Evolutionary conservation across 2,113 vertebrate genomes (phyloP).

Genomic region (Ochotona princeps): DNA sequence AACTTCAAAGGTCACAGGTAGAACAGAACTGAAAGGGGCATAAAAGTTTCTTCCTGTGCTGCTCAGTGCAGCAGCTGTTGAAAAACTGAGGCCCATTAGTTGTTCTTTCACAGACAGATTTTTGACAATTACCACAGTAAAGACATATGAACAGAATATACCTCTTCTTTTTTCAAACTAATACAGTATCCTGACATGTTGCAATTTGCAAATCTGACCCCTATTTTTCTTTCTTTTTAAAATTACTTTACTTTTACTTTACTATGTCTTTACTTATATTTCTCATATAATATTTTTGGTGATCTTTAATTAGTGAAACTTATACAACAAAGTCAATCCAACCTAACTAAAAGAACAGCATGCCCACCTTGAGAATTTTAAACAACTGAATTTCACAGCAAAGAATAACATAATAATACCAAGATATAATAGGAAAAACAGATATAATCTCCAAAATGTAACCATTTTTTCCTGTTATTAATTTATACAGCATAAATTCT

Average conservation of each 20-base stretch:
- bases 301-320: no score
- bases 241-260: no score
- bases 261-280: no score
- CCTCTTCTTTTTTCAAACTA: neutral
- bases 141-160: neutral
- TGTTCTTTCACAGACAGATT: neutral
- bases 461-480: neutral
- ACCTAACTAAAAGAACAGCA: neutral
- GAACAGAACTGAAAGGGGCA: neutral
- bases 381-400: neutral
- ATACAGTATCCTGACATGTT: neutral
- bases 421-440: neutral
- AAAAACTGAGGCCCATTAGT: neutral
- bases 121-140: neutral
- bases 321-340: neutral
- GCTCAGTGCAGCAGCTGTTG: neutral
- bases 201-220: neutral
- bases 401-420: neutral
- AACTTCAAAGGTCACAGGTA: neutral
- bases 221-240: neutral
- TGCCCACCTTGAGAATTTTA: neutral
- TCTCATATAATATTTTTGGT: no score
- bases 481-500: neutral
- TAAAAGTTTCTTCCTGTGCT: no score
- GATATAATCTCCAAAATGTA: slow-evolving; percentile 7